A percentile compares a stretch with the other conserved stretches of the same genome.
Conservation (phyloP, 2,888 invertebrate species). For the Hirtodrosophila duncani region DNA sequence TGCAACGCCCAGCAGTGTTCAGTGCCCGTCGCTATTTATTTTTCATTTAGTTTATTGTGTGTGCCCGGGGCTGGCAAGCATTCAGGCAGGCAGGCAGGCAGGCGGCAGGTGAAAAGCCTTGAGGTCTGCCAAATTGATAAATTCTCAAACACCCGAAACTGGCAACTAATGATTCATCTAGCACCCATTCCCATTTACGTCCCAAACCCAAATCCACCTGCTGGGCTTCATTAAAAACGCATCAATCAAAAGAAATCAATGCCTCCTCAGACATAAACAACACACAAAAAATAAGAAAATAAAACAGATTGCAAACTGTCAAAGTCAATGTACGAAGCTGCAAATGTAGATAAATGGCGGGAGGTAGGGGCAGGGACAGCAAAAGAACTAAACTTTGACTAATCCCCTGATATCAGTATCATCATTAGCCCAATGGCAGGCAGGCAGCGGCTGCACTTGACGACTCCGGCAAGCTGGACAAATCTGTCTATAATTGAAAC, state of each 20-base stretch:
- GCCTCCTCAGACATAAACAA: slow-evolving; percentile 26
- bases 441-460: too few relatives aligned
- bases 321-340: slow-evolving; percentile 15
- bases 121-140: too few relatives aligned
- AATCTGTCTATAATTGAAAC: too few relatives aligned
- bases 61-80: slow-evolving; percentile 23
- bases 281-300: background rate
- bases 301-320: slow-evolving; percentile 45
- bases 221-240: slow-evolving; percentile 53
- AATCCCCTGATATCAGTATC: slow-evolving; percentile 1
- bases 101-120: too few relatives aligned
- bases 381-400: slow-evolving; percentile 24
- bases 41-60: slow-evolving; percentile 63
- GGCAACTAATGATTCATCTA: slow-evolving; percentile 52
- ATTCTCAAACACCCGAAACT: too few relatives aligned
- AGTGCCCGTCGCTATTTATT: slow-evolving; percentile 45
- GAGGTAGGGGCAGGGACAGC: slow-evolving; percentile 2
- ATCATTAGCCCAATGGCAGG: slow-evolving; percentile 14
- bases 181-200: too few relatives aligned
- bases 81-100: too few relatives aligned
- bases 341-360: too few relatives aligned
- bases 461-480: too few relatives aligned
- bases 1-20: slow-evolving; percentile 18
- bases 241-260: slow-evolving; percentile 60
- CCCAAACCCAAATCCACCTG: too few relatives aligned